These are phyloP conservation scores for Brachionichthys hirsutus DNA, from an alignment of 2,113 vertebrate species.

Conservation along the genomic window DNA sequence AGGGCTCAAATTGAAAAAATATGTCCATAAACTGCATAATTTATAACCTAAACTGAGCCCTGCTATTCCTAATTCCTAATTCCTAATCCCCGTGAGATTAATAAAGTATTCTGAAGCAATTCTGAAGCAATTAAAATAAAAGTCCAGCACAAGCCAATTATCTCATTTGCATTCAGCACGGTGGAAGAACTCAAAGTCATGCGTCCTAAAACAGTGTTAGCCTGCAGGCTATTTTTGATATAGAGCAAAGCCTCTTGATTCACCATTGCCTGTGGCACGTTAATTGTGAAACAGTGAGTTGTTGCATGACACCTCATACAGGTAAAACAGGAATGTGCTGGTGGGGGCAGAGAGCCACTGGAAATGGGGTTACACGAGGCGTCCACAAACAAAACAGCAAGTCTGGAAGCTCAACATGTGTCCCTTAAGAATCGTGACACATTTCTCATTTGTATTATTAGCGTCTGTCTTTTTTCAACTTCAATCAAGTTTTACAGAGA, in stretches of 20 bases:
- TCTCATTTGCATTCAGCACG: too few species aligned
- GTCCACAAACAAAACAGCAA: slow-evolving; percentile 22
- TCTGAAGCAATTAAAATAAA: too few species aligned
- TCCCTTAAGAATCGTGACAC: background rate
- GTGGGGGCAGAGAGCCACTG: slow-evolving; percentile 55
- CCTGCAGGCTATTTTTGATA: slow-evolving; percentile 11
- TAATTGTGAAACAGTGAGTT: slow-evolving; percentile 61
- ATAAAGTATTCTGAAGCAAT: too few species aligned
- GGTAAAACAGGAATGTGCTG: slow-evolving; percentile 73
- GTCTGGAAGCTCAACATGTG: background rate
- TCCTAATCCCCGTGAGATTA: too few species aligned
- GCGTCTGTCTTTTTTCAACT: too few species aligned
- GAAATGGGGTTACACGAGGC: slow-evolving; percentile 52
- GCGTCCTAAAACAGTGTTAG: background rate
- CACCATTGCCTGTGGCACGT: slow-evolving; percentile 42
- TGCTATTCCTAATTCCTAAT: too few species aligned
- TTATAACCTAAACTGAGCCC: too few species aligned
- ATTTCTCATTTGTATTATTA: background rate
- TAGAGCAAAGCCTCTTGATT: slow-evolving; percentile 7
- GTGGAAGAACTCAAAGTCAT: too few species aligned
- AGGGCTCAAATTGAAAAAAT: too few species aligned
- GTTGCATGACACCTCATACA: slow-evolving; percentile 67
- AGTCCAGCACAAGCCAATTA: too few species aligned
- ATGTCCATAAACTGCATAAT: too few species aligned
- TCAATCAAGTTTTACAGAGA: too few species aligned